Conservation (phyloP, 2,113 vertebrate species). For the Heloderma charlesbogerti region DNA sequence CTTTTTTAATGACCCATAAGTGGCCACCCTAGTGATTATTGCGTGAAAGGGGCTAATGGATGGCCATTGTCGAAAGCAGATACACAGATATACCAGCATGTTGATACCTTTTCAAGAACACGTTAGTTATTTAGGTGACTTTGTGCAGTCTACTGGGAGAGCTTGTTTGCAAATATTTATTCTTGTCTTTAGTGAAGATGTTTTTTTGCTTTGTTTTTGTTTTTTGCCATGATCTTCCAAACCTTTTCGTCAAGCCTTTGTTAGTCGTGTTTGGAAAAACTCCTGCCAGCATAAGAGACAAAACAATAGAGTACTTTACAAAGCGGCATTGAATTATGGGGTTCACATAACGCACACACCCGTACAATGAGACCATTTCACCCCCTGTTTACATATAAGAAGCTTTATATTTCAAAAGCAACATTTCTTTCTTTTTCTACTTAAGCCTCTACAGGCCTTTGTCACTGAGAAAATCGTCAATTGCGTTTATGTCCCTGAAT, state of each 20-base stretch:
- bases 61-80: neutral
- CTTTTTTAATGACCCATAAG: no score
- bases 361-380: slow-evolving; percentile 25
- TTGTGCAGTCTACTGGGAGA: slow-evolving; percentile 39
- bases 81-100: slow-evolving; percentile 39
- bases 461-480: neutral
- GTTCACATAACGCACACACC: neutral
- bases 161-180: slow-evolving; percentile 66
- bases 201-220: neutral
- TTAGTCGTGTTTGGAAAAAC: slow-evolving; percentile 65
- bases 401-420: slow-evolving; percentile 19
- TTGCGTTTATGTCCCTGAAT: neutral
- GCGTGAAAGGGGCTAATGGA: neutral
- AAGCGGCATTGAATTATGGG: slow-evolving; percentile 40
- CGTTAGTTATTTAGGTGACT: slow-evolving; percentile 55
- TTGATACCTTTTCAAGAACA: slow-evolving; percentile 52
- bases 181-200: slow-evolving; percentile 48
- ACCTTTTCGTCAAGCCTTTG: slow-evolving; percentile 68
- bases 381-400: neutral
- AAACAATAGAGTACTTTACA: slow-evolving; percentile 63
- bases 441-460: slow-evolving; percentile 24
- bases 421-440: neutral
- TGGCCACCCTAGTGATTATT: no score
- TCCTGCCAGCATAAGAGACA: slow-evolving; percentile 68
- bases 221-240: slow-evolving; percentile 46